Percentiles rank a stretch among this genome's conserved stretches.
These are phyloP conservation scores for Tragelaphus buxtoni DNA, from an alignment of 2,113 vertebrate genomes.

Conservation along the genomic window DNA sequence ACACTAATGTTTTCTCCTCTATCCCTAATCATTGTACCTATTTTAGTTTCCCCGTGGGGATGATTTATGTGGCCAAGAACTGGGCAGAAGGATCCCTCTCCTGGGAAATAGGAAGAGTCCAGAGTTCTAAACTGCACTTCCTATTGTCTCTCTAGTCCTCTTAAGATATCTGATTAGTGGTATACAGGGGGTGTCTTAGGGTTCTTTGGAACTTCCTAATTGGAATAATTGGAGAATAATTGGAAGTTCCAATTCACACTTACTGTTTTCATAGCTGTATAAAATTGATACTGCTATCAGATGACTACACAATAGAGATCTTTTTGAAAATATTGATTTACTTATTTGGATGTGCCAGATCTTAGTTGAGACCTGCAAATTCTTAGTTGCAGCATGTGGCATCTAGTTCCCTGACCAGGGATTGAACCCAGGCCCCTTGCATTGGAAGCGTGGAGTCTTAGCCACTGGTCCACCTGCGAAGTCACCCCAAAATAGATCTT, in stretches of 20 bases:
- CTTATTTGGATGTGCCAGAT: neutral
- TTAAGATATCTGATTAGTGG: neutral
- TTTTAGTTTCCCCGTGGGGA: neutral
- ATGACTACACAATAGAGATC: neutral
- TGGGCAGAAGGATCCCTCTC: neutral
- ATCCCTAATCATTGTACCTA: neutral
- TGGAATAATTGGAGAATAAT: too few species aligned
- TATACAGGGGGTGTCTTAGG: neutral
- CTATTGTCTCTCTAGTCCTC: neutral
- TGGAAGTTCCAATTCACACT: neutral
- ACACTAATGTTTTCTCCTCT: neutral
- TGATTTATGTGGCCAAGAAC: neutral
- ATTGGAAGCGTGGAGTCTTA: neutral
- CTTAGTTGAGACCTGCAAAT: neutral
- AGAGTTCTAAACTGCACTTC: neutral
- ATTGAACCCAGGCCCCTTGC: neutral
- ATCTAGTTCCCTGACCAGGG: neutral
- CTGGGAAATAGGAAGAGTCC: neutral
- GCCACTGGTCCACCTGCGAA: neutral
- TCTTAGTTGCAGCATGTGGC: neutral
- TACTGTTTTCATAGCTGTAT: neutral
- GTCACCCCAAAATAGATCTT: neutral
- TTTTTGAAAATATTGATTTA: neutral
- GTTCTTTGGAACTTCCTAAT: neutral
- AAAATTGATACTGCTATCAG: neutral